Base-by-base conservation (phyloP, 2,888 invertebrate species). In the Oscheius sp. region DNA sequence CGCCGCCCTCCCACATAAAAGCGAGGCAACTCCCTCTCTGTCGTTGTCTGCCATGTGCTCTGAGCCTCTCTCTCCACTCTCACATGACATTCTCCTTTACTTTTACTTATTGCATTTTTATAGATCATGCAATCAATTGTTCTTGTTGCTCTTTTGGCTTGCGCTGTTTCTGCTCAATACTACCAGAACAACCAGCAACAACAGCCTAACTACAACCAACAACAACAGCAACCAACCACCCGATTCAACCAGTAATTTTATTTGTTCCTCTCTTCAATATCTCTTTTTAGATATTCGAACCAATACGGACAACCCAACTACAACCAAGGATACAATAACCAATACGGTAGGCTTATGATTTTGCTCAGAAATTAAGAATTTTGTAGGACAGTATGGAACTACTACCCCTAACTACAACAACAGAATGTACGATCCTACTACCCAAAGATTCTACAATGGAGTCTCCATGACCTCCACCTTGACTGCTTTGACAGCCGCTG, bases 391-490 rank as follows among this genome's bases (percentile, higher is more conserved):
- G 52, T 55, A 55, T 17, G 33, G 34, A 55, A 17, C 34, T 25
- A 61, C 64, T 29, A 64, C 48, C 23, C 23, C 64, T 34, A 29
- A 23, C 46, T 64, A 31, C 50, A 50, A 48, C 48, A 64, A 64
- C 64, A 29, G 64, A 48, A 48, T 50, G 64, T 64, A 50, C 50
- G 64, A 64, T 23, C 29, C 48, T 29, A 17, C n/a, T 12, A 64
- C 61, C 61, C 17, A 20, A 6, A 39, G 45, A 42, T 61, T 27
- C 61, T 50, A 37, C 48, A 64, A 64, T 37, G 64, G 64, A 48
- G 48, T 64, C 34, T 64, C 64, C 25, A 64, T 45, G 34, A 34
- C 50, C 20, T 64, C 64, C 37, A n/a, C 64, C 50, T n/a, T 64
- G 34, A 34, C 46, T 8, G 48, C 64, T 6, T 6, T 50, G 17